These are phyloP conservation scores for Horisme vitalbata DNA, from an alignment of 2,888 invertebrate genomes.

Conservation along the genomic window DNA sequence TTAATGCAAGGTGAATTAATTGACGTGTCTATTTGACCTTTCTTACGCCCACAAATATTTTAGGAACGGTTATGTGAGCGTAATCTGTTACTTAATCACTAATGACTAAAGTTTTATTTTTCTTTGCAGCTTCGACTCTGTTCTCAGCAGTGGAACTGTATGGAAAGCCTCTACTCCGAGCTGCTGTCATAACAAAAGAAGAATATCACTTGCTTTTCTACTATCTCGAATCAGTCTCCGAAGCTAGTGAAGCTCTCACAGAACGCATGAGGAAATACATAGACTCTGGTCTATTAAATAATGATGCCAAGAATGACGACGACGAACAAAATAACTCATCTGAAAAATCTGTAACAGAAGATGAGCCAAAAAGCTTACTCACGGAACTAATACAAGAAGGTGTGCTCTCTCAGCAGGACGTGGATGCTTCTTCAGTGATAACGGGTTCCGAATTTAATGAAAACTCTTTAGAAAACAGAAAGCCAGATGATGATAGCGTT, in stretches of 20 bases:
- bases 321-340: constrained; percentile 45
- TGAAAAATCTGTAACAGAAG: constrained; percentile 47
- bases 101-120: constrained; percentile 43
- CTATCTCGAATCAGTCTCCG: constrained; percentile 76
- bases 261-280: constrained; percentile 78
- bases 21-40: constrained; percentile 52
- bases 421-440: constrained; percentile 68
- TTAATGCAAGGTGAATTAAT: constrained; percentile 65
- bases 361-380: constrained; percentile 67
- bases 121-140: constrained; percentile 78
- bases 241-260: constrained; percentile 73
- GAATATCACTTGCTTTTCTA: constrained; percentile 81
- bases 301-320: constrained; percentile 48
- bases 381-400: constrained; percentile 76
- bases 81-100: constrained; percentile 20
- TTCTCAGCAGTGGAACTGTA: constrained; percentile 85
- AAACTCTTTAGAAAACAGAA: constrained; percentile 49
- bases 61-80: constrained; percentile 33
- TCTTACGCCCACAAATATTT: constrained; percentile 49
- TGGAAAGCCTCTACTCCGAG: constrained; percentile 82
- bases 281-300: constrained; percentile 73
- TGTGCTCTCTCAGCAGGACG: constrained; percentile 68
- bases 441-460: constrained; percentile 64
- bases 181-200: constrained; percentile 75
- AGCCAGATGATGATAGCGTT: constrained; percentile 64